These are phyloP conservation scores for Drosophila athabasca DNA, from an alignment of 1,140 invertebrate species.

Conservation along the genomic window DNA sequence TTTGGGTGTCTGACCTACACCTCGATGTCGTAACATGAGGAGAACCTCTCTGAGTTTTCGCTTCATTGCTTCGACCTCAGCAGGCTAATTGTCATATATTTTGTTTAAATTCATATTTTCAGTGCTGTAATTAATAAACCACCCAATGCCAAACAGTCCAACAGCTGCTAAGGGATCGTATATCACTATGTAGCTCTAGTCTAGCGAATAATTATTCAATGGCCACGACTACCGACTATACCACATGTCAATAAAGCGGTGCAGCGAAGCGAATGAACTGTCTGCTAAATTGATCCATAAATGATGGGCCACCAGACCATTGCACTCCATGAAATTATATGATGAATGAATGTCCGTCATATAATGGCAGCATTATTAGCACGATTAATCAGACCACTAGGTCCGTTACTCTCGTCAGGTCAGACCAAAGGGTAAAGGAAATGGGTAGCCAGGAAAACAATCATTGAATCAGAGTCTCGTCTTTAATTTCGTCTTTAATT, in stretches of 20 bases:
- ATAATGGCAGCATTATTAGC: constrained; percentile 36
- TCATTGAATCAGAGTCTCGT: too few species aligned
- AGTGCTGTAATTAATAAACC: constrained; percentile 27
- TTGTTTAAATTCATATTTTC: constrained; percentile 31
- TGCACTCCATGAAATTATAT: constrained; percentile 26
- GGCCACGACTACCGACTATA: neutral
- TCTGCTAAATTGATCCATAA: constrained; percentile 36
- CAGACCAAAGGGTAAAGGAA: too few species aligned
- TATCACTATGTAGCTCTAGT: constrained; percentile 1
- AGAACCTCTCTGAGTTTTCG: constrained; percentile 25
- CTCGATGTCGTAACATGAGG: constrained; percentile 5
- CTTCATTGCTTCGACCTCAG: constrained; percentile 39
- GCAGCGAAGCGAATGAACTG: constrained; percentile 45
- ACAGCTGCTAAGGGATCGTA: neutral
- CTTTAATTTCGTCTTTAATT: too few species aligned
- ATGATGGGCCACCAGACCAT: constrained; percentile 12
- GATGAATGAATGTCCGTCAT: constrained; percentile 14
- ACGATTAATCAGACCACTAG: constrained; percentile 18
- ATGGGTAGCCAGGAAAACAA: too few species aligned
- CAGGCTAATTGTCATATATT: constrained; percentile 42
- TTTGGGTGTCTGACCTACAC: constrained; percentile 23
- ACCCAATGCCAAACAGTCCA: constrained; percentile 5
- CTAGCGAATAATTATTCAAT: constrained; percentile 35
- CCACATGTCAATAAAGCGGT: constrained; percentile 12
- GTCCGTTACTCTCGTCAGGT: too few species aligned